These are phyloP conservation scores for Auanema freiburgensis DNA, from an alignment of 2,888 invertebrate genomes.

Conservation along the genomic window DNA sequence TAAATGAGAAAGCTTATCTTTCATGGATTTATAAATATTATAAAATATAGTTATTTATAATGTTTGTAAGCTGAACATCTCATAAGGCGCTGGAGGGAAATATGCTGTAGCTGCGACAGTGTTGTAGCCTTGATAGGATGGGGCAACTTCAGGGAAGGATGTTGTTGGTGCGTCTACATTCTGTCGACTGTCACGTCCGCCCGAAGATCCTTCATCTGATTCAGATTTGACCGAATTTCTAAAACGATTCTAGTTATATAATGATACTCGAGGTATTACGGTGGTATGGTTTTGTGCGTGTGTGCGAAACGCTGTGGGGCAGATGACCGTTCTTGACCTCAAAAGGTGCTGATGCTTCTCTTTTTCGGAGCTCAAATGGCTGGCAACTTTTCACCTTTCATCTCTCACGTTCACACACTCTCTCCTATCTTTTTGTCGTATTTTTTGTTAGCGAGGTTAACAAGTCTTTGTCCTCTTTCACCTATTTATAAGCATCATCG, in stretches of 20 bases:
- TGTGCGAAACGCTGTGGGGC: not conserved
- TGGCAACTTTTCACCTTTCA: no score
- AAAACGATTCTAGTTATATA: not conserved
- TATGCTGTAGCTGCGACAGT: not conserved
- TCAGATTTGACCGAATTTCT: slow-evolving; percentile 30
- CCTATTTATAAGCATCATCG: no score
- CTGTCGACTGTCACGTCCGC: slow-evolving; percentile 30
- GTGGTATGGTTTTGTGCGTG: no score
- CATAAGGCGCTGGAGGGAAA: slow-evolving; percentile 2
- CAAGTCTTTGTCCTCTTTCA: no score
- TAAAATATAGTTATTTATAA: not conserved
- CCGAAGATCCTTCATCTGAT: slow-evolving; percentile 44
- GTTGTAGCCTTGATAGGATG: slow-evolving; percentile 10
- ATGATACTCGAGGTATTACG: no score
- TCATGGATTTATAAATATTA: no score
- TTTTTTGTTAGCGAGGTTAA: no score
- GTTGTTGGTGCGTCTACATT: not conserved
- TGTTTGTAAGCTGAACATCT: slow-evolving; percentile 3
- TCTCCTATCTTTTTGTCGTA: no score
- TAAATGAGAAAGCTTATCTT: no score
- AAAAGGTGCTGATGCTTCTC: not conserved
- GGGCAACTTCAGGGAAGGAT: slow-evolving; percentile 15
- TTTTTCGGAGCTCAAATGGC: no score
- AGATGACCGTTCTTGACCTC: not conserved
- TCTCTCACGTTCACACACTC: no score